Conservation (phyloP, 1,140 invertebrate genomes). For the Zaprionus ghesquierei region DNA sequence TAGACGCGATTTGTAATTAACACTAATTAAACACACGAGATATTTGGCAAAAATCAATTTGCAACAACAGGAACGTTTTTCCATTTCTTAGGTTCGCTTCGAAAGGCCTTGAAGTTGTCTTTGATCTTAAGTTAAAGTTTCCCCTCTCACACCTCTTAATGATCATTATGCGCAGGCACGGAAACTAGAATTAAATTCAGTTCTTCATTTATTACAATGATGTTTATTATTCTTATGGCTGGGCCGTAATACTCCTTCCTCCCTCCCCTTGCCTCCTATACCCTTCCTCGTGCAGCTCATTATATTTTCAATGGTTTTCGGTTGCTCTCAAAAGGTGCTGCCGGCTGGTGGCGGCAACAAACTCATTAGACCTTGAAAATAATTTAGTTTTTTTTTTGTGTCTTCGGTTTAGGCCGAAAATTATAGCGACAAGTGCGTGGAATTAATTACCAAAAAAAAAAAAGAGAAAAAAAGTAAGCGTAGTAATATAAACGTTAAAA, state of each 20-base stretch:
- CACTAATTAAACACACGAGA: constrained; percentile 70
- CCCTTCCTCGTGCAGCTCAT: constrained; percentile 35
- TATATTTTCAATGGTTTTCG: constrained; percentile 54
- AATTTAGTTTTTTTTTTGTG: neutral
- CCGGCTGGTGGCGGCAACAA: constrained; percentile 49
- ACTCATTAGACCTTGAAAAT: constrained; percentile 78
- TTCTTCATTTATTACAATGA: constrained; percentile 76
- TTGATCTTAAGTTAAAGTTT: neutral
- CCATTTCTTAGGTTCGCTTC: constrained; percentile 17
- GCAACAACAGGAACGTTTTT: constrained; percentile 12
- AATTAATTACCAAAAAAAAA: constrained; percentile 67
- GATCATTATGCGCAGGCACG: constrained; percentile 10
- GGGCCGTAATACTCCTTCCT: neutral
- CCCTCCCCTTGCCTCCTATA: neutral
- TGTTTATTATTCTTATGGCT: constrained; percentile 66
- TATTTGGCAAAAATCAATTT: constrained; percentile 53
- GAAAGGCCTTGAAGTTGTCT: constrained; percentile 61
- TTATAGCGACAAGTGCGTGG: constrained; percentile 71
- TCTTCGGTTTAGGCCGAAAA: constrained; percentile 54
- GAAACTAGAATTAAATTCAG: constrained; percentile 60
- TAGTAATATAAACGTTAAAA: constrained; percentile 28
- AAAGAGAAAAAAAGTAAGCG: constrained; percentile 14
- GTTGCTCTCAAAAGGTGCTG: constrained; percentile 2
- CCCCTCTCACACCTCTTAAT: neutral
- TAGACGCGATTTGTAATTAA: constrained; percentile 68